These are phyloP conservation scores for Ligdia adustata DNA, from an alignment of 2,888 invertebrate species.

Conservation along the genomic window DNA sequence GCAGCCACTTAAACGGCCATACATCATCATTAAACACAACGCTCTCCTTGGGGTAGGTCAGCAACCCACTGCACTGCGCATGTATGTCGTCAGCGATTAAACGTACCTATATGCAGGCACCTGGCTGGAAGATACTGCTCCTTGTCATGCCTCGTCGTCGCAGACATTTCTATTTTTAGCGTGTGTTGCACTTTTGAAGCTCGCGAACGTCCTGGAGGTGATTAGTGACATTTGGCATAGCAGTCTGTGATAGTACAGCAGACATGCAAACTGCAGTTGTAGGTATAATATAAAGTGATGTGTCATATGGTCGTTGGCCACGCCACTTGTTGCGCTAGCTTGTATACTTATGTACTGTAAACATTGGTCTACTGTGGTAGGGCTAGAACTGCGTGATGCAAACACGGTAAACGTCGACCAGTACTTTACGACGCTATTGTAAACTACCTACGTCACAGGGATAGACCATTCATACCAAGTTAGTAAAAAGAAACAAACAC, in stretches of 20 bases:
- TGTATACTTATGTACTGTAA: background rate
- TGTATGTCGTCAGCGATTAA: no score
- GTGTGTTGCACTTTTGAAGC: slow-evolving; percentile 8
- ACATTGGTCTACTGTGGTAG: background rate
- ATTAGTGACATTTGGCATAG: slow-evolving; percentile 18
- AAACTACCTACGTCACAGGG: background rate
- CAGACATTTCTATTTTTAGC: slow-evolving; percentile 10
- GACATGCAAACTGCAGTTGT: background rate
- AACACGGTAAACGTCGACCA: background rate
- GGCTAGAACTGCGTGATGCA: background rate
- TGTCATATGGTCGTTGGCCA: slow-evolving; percentile 20
- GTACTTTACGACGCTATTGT: slow-evolving; percentile 3
- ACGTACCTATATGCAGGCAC: no score
- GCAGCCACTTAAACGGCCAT: slow-evolving; percentile 9
- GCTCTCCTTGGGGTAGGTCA: slow-evolving; percentile 33
- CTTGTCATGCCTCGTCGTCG: slow-evolving; percentile 1
- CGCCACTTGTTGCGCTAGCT: slow-evolving; percentile 15
- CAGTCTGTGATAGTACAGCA: background rate
- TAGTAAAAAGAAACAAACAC: background rate
- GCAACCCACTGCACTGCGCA: slow-evolving; percentile 25
- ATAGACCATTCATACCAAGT: background rate
- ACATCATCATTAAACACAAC: slow-evolving; percentile 17
- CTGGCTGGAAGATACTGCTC: no score
- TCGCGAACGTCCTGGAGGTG: background rate
- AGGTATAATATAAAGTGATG: slow-evolving; percentile 1